These are phyloP conservation scores for Salticus scenicus DNA, from an alignment of 2,888 invertebrate genomes.

Conservation along the genomic window DNA sequence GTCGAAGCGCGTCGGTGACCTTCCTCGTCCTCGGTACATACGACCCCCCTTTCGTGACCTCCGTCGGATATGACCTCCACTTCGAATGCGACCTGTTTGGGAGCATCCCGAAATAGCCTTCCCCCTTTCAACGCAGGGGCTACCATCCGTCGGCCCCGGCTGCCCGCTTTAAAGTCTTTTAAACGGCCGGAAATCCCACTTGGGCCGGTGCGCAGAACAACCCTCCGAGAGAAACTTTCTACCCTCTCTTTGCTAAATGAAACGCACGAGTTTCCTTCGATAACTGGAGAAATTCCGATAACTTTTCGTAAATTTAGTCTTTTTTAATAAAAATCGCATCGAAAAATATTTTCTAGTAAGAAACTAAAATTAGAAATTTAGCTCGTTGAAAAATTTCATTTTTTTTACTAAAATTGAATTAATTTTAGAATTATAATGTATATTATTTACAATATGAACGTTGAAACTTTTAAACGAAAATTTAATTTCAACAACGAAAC, in stretches of 20 bases:
- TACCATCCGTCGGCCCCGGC: background rate
- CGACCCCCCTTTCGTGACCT: slow-evolving; percentile 54
- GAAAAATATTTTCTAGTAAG: too few relatives aligned
- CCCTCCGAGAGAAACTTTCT: background rate
- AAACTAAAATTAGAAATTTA: too few relatives aligned
- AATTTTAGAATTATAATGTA: too few relatives aligned
- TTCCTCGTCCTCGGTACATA: slow-evolving; percentile 50
- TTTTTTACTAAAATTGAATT: too few relatives aligned
- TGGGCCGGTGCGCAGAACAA: background rate
- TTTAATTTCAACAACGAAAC: too few relatives aligned
- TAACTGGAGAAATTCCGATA: too few relatives aligned
- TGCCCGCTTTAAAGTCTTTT: background rate
- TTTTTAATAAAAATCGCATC: too few relatives aligned
- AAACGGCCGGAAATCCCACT: background rate
- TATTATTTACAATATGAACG: too few relatives aligned
- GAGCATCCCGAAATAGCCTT: slow-evolving; percentile 18
- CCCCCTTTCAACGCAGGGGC: background rate
- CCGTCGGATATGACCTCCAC: slow-evolving; percentile 37
- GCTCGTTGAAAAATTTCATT: too few relatives aligned
- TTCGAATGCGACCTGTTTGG: slow-evolving; percentile 24
- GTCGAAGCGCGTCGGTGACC: slow-evolving; percentile 60
- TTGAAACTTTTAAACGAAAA: too few relatives aligned
- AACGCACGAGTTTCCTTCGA: too few relatives aligned
- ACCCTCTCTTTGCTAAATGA: background rate
- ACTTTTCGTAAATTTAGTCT: too few relatives aligned